Percentiles rank a stretch among this genome's conserved stretches.
Conservation (phyloP, 2,797 vertebrate genomes). For the Urocyon cinereoargenteus region DNA sequence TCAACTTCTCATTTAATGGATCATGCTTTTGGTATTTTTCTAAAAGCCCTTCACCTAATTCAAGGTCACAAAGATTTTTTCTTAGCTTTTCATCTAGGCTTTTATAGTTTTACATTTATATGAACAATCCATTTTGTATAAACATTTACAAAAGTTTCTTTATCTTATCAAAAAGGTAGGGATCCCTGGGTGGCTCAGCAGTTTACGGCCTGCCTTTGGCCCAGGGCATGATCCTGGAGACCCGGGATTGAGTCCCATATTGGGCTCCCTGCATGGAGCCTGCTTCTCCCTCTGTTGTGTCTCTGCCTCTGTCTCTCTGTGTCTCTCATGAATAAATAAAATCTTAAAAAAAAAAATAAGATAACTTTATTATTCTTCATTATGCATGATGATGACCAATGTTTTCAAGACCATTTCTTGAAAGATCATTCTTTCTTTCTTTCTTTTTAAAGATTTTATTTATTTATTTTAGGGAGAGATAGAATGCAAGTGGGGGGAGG, state of each 20-base stretch:
- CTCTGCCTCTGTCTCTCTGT: no score
- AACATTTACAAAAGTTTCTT: background rate
- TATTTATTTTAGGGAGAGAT: background rate
- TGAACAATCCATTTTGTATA: background rate
- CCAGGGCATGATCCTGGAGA: no score
- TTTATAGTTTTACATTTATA: background rate
- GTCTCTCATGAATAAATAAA: no score
- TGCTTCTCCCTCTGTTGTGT: no score
- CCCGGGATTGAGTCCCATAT: no score
- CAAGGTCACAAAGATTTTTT: background rate
- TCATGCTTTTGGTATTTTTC: background rate
- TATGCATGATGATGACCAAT: background rate
- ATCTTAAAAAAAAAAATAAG: background rate
- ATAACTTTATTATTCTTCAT: background rate
- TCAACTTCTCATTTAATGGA: background rate
- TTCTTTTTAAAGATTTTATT: background rate
- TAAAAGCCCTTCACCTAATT: background rate
- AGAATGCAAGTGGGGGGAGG: background rate
- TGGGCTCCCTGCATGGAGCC: no score
- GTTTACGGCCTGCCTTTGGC: no score
- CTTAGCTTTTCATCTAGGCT: background rate
- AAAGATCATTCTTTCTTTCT: background rate
- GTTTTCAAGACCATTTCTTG: background rate
- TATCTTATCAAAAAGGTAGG: background rate
- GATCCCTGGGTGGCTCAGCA: no score